Conservation (phyloP, 2,113 vertebrate species). For the Sporophila hypoxantha region DNA sequence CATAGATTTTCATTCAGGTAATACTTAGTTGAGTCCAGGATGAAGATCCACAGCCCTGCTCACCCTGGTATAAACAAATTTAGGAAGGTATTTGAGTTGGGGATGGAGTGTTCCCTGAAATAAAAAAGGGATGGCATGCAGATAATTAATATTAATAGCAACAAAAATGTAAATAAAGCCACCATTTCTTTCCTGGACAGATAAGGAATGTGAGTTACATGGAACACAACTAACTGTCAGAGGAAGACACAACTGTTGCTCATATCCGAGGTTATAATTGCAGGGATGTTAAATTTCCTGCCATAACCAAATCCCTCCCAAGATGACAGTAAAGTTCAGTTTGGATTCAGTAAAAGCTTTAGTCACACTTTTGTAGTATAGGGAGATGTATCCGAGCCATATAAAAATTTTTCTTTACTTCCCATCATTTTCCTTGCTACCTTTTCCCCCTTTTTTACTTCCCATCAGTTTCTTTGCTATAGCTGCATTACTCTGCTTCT, state of each 20-base stretch:
- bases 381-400: neutral
- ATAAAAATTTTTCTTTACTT: neutral
- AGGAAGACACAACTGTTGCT: neutral
- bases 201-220: neutral
- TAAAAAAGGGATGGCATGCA: neutral
- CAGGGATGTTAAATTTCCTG: neutral
- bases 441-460: neutral
- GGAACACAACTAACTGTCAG: accelerated
- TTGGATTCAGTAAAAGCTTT: neutral
- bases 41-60: neutral
- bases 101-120: neutral
- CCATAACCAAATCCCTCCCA: neutral
- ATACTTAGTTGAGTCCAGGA: neutral
- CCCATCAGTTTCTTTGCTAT: neutral
- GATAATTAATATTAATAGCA: neutral
- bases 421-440: neutral
- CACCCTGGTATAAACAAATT: neutral
- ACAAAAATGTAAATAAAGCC: neutral
- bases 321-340: neutral
- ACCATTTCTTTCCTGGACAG: neutral
- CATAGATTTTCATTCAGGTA: accelerated
- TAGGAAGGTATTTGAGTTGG: neutral
- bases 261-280: neutral
- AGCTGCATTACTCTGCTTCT: neutral
- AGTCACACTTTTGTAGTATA: neutral